Evolutionary conservation across 1,140 invertebrate species (phyloP).

Genomic region (Scaptomyza hsui): DNA sequence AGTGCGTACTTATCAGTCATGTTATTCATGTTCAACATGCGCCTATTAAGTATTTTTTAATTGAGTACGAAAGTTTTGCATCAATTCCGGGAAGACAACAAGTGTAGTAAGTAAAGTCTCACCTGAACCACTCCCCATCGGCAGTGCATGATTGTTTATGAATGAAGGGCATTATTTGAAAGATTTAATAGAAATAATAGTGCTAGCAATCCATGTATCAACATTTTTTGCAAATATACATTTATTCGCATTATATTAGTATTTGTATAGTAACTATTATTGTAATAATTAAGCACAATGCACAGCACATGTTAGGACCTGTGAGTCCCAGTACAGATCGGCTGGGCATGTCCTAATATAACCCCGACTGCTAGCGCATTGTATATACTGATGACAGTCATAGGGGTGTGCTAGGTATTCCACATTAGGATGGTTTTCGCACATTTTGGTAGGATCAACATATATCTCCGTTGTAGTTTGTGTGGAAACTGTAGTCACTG

Average conservation of each 20-base stretch:
- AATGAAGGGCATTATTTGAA: conserved; percentile 37
- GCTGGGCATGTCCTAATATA: conserved; percentile 40
- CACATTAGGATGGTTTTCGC: conserved; percentile 39
- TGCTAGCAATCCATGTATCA: not conserved
- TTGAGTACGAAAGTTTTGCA: conserved; percentile 50
- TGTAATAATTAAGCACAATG: conserved; percentile 46
- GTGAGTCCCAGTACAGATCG: conserved; percentile 52
- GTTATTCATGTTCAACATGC: conserved; percentile 54
- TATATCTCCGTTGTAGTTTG: conserved; percentile 1
- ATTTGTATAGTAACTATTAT: not conserved
- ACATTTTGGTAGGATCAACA: conserved; percentile 42
- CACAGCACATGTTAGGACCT: conserved; percentile 17
- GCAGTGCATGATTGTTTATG: conserved; percentile 38
- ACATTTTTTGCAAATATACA: conserved; percentile 10
- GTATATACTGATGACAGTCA: conserved; percentile 61
- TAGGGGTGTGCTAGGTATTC: conserved; percentile 58
- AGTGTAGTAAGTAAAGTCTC: not conserved
- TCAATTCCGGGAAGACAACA: conserved; percentile 60
- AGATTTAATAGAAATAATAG: not conserved
- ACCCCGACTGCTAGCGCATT: conserved; percentile 33
- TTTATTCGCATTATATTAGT: conserved; percentile 3
- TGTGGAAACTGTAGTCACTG: not conserved
- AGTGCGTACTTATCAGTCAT: conserved; percentile 31
- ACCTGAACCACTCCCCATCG: conserved; percentile 44
- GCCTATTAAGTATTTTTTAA: conserved; percentile 52